A percentile compares a stretch with the other conserved stretches of the same genome.
Conservation (phyloP, 1,140 invertebrate species). For the Calosoma granatense region DNA sequence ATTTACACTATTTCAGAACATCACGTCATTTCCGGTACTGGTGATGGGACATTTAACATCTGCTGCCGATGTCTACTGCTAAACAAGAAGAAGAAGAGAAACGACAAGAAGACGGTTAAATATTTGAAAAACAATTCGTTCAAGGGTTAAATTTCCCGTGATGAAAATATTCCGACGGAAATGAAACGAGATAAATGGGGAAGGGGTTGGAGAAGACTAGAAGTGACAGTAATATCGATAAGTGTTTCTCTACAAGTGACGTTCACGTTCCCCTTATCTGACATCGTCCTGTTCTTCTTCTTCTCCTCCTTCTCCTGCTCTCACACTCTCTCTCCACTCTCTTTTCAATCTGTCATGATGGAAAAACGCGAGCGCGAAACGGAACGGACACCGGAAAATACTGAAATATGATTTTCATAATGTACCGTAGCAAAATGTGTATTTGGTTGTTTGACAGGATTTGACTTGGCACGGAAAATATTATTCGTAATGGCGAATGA, state of each 20-base stretch:
- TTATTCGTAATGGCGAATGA: too few relatives aligned
- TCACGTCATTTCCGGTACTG: too few relatives aligned
- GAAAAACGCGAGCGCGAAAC: background rate
- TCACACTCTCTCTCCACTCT: background rate
- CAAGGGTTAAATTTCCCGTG: conserved; percentile 5
- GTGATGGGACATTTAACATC: too few relatives aligned
- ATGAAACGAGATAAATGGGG: conserved; percentile 1
- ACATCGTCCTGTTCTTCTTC: background rate
- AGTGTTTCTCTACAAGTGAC: conserved; percentile 4
- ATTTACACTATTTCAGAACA: too few relatives aligned
- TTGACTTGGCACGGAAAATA: too few relatives aligned
- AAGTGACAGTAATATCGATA: conserved; percentile 3
- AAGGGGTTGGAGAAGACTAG: background rate
- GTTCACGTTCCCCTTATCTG: background rate
- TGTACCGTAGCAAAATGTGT: too few relatives aligned
- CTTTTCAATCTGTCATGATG: background rate
- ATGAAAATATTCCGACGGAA: conserved; percentile 3
- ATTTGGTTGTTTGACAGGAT: too few relatives aligned
- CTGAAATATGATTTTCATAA: background rate
- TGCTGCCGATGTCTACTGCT: too few relatives aligned
- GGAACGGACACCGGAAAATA: background rate
- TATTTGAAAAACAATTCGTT: conserved; percentile 4
- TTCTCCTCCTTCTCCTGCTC: too few relatives aligned
- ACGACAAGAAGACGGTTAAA: background rate
- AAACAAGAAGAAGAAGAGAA: too few relatives aligned